A percentile compares a stretch with the other conserved stretches of the same genome.
Evolutionary conservation across 2,797 vertebrate species (phyloP).

Genomic region (Astyanax mexicanus): DNA sequence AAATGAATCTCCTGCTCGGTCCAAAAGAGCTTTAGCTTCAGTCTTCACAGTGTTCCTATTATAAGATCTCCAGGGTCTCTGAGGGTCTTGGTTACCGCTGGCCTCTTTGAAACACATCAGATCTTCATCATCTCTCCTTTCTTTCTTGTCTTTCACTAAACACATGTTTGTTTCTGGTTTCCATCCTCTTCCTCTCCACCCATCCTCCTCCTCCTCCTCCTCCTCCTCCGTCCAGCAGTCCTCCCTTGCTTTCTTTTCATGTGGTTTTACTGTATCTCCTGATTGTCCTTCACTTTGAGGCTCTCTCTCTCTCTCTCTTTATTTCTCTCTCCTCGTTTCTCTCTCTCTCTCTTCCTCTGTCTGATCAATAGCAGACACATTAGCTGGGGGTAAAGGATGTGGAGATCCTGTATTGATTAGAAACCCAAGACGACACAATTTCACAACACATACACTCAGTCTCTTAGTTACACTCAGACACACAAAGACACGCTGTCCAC

Average conservation of each 20-base stretch:
- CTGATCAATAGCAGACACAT: slow-evolving; percentile 54
- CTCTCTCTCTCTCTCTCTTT: not conserved
- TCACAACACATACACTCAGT: slow-evolving; percentile 12
- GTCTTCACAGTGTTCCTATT: too few species aligned
- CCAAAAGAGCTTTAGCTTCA: too few species aligned
- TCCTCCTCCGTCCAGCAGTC: not conserved
- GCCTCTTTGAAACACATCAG: too few species aligned
- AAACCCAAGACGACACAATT: slow-evolving; percentile 35
- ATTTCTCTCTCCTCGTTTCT: not conserved
- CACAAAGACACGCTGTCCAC: too few species aligned
- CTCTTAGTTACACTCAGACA: slow-evolving; percentile 18
- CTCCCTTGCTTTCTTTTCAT: slow-evolving; percentile 13
- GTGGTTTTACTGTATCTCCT: slow-evolving; percentile 10
- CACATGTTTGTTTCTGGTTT: too few species aligned
- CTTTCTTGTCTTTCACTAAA: too few species aligned
- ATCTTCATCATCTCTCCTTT: too few species aligned
- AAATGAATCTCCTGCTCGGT: too few species aligned
- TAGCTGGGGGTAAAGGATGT: slow-evolving; percentile 37
- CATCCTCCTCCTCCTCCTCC: not conserved
- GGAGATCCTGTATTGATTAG: slow-evolving; percentile 45
- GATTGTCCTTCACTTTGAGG: slow-evolving; percentile 12
- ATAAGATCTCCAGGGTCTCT: too few species aligned
- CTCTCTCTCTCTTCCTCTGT: slow-evolving; percentile 11
- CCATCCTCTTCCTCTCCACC: too few species aligned
- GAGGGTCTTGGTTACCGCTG: too few species aligned